Evolutionary conservation across 2,888 invertebrate genomes (phyloP).

Genomic region (Ceratothoa steindachneri): DNA sequence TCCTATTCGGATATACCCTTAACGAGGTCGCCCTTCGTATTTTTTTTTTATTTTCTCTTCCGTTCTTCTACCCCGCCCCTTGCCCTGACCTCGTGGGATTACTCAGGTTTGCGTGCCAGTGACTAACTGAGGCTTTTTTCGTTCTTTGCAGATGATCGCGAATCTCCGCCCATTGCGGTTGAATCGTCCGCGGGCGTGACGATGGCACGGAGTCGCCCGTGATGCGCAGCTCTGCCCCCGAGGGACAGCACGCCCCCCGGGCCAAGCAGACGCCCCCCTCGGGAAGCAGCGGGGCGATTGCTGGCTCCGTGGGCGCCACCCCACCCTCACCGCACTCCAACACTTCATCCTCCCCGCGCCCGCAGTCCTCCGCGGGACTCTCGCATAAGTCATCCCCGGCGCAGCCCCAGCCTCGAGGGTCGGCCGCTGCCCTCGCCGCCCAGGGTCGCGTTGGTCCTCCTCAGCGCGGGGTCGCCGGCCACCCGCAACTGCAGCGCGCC

Average conservation of each 20-base stretch:
- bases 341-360: slow-evolving; percentile 20
- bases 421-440: neutral
- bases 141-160: slow-evolving; percentile 4
- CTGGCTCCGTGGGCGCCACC: slow-evolving; percentile 38
- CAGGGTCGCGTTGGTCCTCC: neutral
- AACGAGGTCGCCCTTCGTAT: too few relatives aligned
- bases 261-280: slow-evolving; percentile 39
- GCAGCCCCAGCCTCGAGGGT: neutral
- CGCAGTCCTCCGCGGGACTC: neutral
- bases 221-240: slow-evolving; percentile 38
- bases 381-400: neutral
- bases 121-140: too few relatives aligned
- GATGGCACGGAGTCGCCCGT: slow-evolving; percentile 29
- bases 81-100: too few relatives aligned
- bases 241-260: slow-evolving; percentile 41
- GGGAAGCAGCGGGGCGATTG: slow-evolving; percentile 38
- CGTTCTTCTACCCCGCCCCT: too few relatives aligned
- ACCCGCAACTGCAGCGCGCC: slow-evolving; percentile 4
- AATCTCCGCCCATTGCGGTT: neutral
- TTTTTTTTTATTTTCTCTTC: too few relatives aligned
- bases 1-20: too few relatives aligned
- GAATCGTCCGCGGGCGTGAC: slow-evolving; percentile 26
- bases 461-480: neutral
- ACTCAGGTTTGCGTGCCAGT: too few relatives aligned
- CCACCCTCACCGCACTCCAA: slow-evolving; percentile 20